Evolutionary conservation across 2,888 invertebrate genomes (phyloP).

Genomic region (Cosmia trapezina): DNA sequence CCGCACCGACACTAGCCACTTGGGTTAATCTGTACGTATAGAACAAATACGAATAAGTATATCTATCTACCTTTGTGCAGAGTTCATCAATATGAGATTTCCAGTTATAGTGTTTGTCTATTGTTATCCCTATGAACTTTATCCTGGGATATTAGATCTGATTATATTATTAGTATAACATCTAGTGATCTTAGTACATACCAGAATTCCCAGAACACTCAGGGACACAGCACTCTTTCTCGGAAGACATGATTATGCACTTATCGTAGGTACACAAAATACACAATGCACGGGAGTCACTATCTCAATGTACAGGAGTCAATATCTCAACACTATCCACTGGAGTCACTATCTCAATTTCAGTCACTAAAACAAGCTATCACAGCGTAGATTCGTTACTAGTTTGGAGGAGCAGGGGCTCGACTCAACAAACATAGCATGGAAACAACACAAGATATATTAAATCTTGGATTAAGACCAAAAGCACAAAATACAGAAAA

Average conservation of each 20-base stretch:
- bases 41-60: too few relatives aligned
- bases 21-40: too few relatives aligned
- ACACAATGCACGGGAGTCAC: too few relatives aligned
- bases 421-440: constrained; percentile 11
- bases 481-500: constrained; percentile 3
- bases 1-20: too few relatives aligned
- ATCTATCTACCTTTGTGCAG: too few relatives aligned
- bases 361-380: constrained; percentile 11
- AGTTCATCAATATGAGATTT: too few relatives aligned
- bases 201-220: constrained; percentile 8
- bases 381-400: background rate
- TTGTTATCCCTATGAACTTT: too few relatives aligned
- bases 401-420: constrained; percentile 11
- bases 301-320: too few relatives aligned
- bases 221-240: constrained; percentile 6
- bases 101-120: too few relatives aligned
- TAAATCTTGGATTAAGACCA: background rate
- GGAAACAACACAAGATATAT: constrained; percentile 4
- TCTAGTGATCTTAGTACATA: constrained; percentile 2
- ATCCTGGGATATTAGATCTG: too few relatives aligned
- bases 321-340: too few relatives aligned
- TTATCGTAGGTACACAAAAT: background rate
- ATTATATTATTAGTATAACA: too few relatives aligned
- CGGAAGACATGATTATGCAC: constrained; percentile 1
- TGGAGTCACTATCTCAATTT: constrained; percentile 1